Base-by-base conservation (phyloP, 1,140 invertebrate genomes). In the Pararge aegeria region DNA sequence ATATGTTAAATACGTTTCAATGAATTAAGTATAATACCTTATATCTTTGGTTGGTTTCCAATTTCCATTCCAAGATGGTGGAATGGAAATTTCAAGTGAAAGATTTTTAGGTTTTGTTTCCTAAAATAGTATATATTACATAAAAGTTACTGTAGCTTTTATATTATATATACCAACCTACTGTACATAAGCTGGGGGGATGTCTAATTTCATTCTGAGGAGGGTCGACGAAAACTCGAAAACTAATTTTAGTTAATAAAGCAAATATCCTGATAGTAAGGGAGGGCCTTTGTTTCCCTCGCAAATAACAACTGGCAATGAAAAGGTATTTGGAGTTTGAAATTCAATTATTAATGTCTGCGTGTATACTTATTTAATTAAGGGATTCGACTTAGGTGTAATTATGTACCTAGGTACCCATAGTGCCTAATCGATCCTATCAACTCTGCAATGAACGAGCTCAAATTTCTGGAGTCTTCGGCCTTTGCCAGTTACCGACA, bases 171-270 rank as follows among this genome's bases (percentile, higher is more conserved):
- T 34, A 34, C 12, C 9, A 12, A 46, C 18, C n/a, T 34, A 50
- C 24, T 20, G 18, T 44, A 55, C 30, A 55, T 63, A 60, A 67
- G 42, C 60, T 56, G 64, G 62, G 69, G 40, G 71, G 70, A 66
- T 55, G 55, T 68, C 69, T 81, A 83, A 85, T 79, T 85, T 74
- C 66, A 76, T 80, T 78, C 60, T 68, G 60, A 62, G 71, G 72
- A 78, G 78, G 77, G 73, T 70, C 68, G 66, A 67, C 37, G 61
- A 62, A 77, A 83, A 83, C 80, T 83, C 37, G 61, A 62, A 77
- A 83, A 83, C 80, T 83, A 83, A 85, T 85, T 85, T 78, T 78
- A 85, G 82, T 85, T 79, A 72, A 59, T 63, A 79, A 79, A 73
- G 68, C 80, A 80, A 85, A 82, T 74, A 82, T 51, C 54, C 68